Conservation (phyloP, 2,888 invertebrate genomes). For the Athripsodes cinereus region DNA sequence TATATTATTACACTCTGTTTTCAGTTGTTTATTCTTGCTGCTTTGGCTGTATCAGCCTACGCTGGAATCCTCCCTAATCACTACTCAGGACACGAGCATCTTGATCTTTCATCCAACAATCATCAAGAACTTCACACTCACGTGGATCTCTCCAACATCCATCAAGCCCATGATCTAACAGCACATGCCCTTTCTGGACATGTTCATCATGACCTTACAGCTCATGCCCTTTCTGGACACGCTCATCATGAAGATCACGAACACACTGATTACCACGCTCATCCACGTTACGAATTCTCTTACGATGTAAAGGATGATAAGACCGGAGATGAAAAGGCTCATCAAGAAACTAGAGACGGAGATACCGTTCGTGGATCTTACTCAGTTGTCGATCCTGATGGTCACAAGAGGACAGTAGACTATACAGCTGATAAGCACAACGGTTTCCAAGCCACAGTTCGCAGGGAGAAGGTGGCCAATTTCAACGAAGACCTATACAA, state of each 20-base stretch:
- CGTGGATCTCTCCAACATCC: background rate
- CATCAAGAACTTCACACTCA: background rate
- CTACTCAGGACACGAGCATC: conserved; percentile 13
- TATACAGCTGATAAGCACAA: conserved; percentile 24
- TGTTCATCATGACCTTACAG: conserved; percentile 18
- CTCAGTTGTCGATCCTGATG: conserved; percentile 23
- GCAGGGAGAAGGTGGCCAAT: conserved; percentile 21
- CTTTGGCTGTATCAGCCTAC: conserved; percentile 11
- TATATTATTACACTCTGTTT: no score
- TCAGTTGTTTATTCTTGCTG: conserved; percentile 22
- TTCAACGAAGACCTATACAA: conserved; percentile 7
- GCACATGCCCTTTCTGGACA: conserved; percentile 19
- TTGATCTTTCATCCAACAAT: conserved; percentile 4
- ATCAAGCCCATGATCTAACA: conserved; percentile 13
- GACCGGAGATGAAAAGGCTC: conserved; percentile 25
- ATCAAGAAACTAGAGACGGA: conserved; percentile 24
- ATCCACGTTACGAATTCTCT: conserved; percentile 25
- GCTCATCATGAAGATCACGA: conserved; percentile 25
- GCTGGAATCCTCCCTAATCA: conserved; percentile 12
- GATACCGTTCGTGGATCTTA: conserved; percentile 23
- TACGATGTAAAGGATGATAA: conserved; percentile 26
- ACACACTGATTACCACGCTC: conserved; percentile 24
- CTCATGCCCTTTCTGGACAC: conserved; percentile 18
- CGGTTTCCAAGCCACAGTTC: conserved; percentile 24
- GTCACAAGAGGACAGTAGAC: conserved; percentile 26